Base-by-base conservation (phyloP, 2,888 invertebrate genomes). In the Sarcophaga caerulescens region DNA sequence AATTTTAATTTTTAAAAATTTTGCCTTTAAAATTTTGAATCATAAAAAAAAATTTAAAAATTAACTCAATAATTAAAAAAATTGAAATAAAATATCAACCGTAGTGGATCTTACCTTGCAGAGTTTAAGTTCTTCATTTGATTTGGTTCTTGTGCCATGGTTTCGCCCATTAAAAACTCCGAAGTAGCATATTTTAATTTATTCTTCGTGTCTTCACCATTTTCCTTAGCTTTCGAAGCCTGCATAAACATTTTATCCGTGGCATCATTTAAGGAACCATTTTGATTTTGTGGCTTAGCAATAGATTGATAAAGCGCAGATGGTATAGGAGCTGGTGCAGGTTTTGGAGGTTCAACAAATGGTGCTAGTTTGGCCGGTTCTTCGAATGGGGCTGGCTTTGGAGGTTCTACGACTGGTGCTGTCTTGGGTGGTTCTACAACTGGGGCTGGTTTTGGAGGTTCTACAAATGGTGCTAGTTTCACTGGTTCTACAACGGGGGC, bases 111-210 rank as follows among this genome's bases (percentile, higher is more conserved):
- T 86, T 89, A 89, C 89, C 89, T 89, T 82, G 85, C 79, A 68
- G 87, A 35, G 87, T 78, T 81, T 87, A 82, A 62, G 52, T 70
- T 78, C 59, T 45, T 52, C 62, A 70, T 63, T 70, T 78, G 59
- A 19, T 60, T 82, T 57, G 78, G 74, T 17, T 60, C 4, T 35
- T 78, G 77, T 0, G 44, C 47, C 59, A 63, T 84, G 1, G 79
- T 87, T 91, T 93, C 93, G 77, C 90, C 90, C 73, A 89, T 90
- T 59, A 93, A 90, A 76, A 93, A 93, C 45, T 92, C 91, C 63
- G 88, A 89, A 71, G 92, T 93, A 79, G 92, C 92, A 88, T 91
- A 90, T 89, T 92, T 92, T 4, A 91, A 70, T 87, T 92, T 90
- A 71, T 90, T 85, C 63, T 85, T 90, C 23, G 88, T 85, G 4